Percentiles rank a stretch among this genome's conserved stretches.
Conservation (phyloP, 2,888 invertebrate species). For the Harpalus rufipes region DNA sequence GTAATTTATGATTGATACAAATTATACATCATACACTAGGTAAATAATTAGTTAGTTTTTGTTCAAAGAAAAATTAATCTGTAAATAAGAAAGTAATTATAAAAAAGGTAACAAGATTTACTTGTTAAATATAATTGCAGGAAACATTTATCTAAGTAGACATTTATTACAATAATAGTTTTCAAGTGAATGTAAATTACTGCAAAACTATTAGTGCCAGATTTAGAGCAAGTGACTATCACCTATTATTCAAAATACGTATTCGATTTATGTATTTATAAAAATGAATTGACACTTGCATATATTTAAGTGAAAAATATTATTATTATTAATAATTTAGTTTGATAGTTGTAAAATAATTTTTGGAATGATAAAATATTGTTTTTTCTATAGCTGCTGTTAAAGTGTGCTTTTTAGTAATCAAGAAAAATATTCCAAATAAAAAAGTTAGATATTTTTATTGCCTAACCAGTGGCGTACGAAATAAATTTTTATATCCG, state of each 20-base stretch:
- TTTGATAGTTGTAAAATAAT: too few relatives aligned
- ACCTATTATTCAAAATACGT: not conserved
- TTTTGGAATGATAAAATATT: too few relatives aligned
- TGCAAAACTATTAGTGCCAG: not conserved
- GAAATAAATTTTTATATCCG: too few relatives aligned
- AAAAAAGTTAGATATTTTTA: too few relatives aligned
- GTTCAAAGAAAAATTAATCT: constrained; percentile 12
- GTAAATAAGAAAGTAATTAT: not conserved
- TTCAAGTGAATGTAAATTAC: constrained; percentile 12
- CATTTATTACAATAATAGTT: constrained; percentile 13
- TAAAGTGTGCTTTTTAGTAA: too few relatives aligned
- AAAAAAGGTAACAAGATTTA: constrained; percentile 21
- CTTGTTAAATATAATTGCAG: constrained; percentile 21
- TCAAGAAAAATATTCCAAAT: too few relatives aligned
- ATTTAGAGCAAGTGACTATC: not conserved
- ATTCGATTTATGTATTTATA: not conserved
- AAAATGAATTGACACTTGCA: too few relatives aligned
- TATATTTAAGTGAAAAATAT: too few relatives aligned
- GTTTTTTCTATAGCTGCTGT: too few relatives aligned
- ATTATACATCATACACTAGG: constrained; percentile 3
- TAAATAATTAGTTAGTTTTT: constrained; percentile 12
- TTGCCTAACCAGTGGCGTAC: too few relatives aligned
- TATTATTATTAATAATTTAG: too few relatives aligned
- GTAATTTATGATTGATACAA: constrained; percentile 15
- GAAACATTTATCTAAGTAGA: constrained; percentile 19